Base-by-base conservation (phyloP, 2,797 vertebrate species). In the Smutsia temminckii region DNA sequence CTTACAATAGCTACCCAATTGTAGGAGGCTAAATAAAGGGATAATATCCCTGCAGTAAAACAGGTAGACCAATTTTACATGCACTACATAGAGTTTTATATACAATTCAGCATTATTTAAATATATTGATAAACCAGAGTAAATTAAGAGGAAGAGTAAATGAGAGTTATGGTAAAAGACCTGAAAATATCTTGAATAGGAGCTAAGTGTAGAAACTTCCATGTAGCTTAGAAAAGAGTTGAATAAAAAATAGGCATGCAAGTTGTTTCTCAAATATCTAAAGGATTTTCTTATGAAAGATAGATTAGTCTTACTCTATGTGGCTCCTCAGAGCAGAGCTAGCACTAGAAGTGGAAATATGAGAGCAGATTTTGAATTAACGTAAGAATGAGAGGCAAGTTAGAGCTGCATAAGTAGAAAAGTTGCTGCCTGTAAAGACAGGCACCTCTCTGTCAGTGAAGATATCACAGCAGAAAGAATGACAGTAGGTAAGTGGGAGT, bases 181-280 rank as follows among this genome's bases (percentile, higher is more conserved):
- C 29, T 66, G 49, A 79, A 93, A 63, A 83, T 9, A 89, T 74
- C 27, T 68, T 57, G 86, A 49, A 68, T 10, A 78, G 2, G 14
- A 77, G 5, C 25, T 69, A 93, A 53, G 32, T 40, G 5, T 72
- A 71, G 64, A 79, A 71, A 85, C 8, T 14, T 81, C 9, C 17
- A 21, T 57, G 8, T 37, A 64, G 40, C 27, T 93, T 69, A 27
- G 6, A 64, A 91, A 91, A 23, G 0, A 80, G 3, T 40, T 79
- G 23, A 55, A 32, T 55, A 17, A 80, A 85, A 79, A 84, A 27
- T 32, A 95, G 3, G 2, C 7, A 55, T 46, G 3, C 14, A 90
- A 78, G 32, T 40, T 84, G 79, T 53, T 87, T 95, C 90, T 40
- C 42, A 87, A 69, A 79, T 77, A 68, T 83, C 27, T 71, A 57